A percentile compares a stretch with the other conserved stretches of the same genome.
These are phyloP conservation scores for Hipparchia sbordonii DNA, from an alignment of 2,888 invertebrate genomes.

Conservation along the genomic window DNA sequence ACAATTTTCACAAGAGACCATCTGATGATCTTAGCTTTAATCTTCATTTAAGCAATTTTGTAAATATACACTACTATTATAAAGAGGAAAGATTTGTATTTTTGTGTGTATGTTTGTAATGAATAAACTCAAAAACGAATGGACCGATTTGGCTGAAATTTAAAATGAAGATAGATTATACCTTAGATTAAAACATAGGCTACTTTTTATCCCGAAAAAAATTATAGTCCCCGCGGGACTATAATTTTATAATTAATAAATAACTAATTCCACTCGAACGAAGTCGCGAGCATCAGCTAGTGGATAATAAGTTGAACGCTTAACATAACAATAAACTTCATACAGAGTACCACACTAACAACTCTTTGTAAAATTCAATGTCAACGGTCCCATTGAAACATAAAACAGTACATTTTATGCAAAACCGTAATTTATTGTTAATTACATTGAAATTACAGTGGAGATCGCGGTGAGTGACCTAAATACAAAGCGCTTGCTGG, in stretches of 20 bases:
- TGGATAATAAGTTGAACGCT: background rate
- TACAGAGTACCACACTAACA: background rate
- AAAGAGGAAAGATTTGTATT: too few relatives aligned
- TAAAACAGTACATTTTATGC: slow-evolving; percentile 47
- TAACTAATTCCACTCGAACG: too few relatives aligned
- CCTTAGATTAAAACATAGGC: too few relatives aligned
- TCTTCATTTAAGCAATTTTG: background rate
- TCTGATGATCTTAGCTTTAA: background rate
- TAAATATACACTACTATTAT: too few relatives aligned
- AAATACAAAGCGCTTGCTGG: slow-evolving; percentile 74
- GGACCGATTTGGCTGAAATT: too few relatives aligned
- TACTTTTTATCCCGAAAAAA: too few relatives aligned
- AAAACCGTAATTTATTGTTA: slow-evolving; percentile 62
- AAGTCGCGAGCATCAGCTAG: too few relatives aligned
- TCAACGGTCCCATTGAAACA: slow-evolving; percentile 31
- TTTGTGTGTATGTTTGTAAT: too few relatives aligned
- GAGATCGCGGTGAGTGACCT: slow-evolving; percentile 81
- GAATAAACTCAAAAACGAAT: too few relatives aligned
- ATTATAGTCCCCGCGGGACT: too few relatives aligned
- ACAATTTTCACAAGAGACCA: background rate
- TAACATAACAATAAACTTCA: slow-evolving; percentile 9
- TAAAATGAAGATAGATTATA: too few relatives aligned
- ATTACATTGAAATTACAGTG: slow-evolving; percentile 75
- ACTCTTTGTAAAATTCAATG: slow-evolving; percentile 32
- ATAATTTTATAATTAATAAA: too few relatives aligned